These are phyloP conservation scores for Margaritifera margaritifera DNA, from an alignment of 2,888 invertebrate species.

Conservation along the genomic window DNA sequence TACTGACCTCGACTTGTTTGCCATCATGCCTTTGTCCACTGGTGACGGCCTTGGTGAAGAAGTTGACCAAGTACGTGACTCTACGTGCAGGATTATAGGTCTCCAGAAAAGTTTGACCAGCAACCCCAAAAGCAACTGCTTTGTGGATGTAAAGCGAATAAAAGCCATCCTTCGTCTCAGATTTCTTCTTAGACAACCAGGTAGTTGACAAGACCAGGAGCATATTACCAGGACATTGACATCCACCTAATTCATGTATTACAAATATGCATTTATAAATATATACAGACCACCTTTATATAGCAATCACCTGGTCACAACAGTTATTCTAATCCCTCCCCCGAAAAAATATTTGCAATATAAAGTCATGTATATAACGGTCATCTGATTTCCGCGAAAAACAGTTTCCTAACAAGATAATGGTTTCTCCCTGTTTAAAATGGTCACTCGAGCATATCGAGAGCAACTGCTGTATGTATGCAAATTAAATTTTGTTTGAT, in stretches of 20 bases:
- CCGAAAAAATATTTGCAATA: too few species aligned
- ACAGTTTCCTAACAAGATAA: too few species aligned
- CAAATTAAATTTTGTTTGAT: too few species aligned
- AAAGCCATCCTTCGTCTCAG: constrained; percentile 5
- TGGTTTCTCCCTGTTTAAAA: too few species aligned
- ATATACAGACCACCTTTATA: too few species aligned
- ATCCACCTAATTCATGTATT: constrained; percentile 13
- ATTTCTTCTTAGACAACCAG: constrained; percentile 28
- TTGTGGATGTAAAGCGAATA: constrained; percentile 33
- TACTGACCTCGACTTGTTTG: constrained; percentile 18
- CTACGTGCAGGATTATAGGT: constrained; percentile 30
- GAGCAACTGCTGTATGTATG: too few species aligned
- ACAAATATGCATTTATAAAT: too few species aligned
- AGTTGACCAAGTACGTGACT: constrained; percentile 41
- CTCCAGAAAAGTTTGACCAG: constrained; percentile 30
- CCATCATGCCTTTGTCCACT: constrained; percentile 25
- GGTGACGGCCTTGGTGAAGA: constrained; percentile 26
- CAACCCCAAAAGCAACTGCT: constrained; percentile 32
- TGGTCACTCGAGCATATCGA: too few species aligned
- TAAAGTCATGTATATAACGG: too few species aligned
- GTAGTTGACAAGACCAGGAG: constrained; percentile 35
- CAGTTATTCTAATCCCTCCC: too few species aligned
- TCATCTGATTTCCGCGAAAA: too few species aligned
- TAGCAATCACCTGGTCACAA: too few species aligned
- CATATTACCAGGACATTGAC: constrained; percentile 37